Conservation (phyloP, 2,888 invertebrate species). For the Pseudococcus longispinus region DNA sequence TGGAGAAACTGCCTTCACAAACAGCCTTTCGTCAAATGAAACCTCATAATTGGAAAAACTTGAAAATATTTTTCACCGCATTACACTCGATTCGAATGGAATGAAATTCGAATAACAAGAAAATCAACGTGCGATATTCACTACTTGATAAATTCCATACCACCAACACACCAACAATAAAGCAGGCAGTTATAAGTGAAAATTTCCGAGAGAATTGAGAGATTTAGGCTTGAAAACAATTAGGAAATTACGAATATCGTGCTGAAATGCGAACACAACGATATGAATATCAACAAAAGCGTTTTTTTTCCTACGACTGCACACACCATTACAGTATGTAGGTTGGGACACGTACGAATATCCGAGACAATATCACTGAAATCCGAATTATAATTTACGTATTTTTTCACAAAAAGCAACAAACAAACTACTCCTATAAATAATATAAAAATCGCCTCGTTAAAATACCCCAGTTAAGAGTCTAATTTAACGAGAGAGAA, state of each 20-base stretch:
- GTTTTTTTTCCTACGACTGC: not conserved
- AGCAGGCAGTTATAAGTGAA: not conserved
- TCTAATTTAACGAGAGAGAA: slow-evolving; percentile 11
- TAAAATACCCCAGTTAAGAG: slow-evolving; percentile 3
- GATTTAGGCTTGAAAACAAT: not conserved
- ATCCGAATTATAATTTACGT: not conserved
- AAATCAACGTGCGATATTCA: too few relatives aligned
- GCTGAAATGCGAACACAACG: not conserved
- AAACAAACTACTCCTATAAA: not conserved
- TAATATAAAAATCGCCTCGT: slow-evolving; percentile 8
- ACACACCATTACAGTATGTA: not conserved
- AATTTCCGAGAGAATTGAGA: not conserved
- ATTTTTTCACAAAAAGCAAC: not conserved
- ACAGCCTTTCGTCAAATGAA: too few relatives aligned
- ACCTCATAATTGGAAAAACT: too few relatives aligned
- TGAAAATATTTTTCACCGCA: too few relatives aligned
- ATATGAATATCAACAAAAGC: not conserved
- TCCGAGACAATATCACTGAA: not conserved
- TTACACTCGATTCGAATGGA: too few relatives aligned
- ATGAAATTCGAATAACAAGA: too few relatives aligned
- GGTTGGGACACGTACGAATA: not conserved
- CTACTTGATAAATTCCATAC: too few relatives aligned
- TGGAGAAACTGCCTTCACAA: too few relatives aligned
- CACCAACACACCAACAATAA: too few relatives aligned
- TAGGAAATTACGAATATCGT: not conserved